Conservation (phyloP, 2,113 vertebrate species). For the Podilymbus podiceps region DNA sequence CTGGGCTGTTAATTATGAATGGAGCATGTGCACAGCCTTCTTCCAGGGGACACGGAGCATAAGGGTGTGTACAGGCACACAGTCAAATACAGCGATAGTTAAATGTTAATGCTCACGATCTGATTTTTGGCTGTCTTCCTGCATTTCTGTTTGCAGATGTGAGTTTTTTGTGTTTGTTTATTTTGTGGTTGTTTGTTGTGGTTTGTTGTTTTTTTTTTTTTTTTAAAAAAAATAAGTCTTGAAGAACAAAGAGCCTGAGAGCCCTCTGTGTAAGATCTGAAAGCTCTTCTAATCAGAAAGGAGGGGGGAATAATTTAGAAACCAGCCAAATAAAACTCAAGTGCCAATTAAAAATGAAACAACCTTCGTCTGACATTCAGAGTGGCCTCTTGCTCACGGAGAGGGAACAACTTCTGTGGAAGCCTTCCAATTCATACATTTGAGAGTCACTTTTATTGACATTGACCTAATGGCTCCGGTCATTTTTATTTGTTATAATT, state of each 20-base stretch:
- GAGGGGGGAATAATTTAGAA: not conserved
- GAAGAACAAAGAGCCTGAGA: not conserved
- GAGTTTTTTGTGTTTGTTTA: not conserved
- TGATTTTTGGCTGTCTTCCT: conserved; percentile 35
- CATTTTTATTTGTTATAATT: not conserved
- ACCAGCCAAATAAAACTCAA: conserved; percentile 21
- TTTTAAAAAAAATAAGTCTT: not conserved
- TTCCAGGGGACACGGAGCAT: not conserved
- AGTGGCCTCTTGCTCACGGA: not conserved
- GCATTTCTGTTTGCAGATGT: conserved; percentile 22
- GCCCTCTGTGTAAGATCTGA: not conserved
- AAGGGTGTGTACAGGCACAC: not conserved
- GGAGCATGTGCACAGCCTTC: not conserved
- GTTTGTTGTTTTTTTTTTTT: too few species aligned
- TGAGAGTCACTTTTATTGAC: not conserved
- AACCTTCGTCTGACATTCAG: not conserved
- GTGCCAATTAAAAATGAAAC: not conserved
- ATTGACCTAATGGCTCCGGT: not conserved
- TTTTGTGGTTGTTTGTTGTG: too few species aligned
- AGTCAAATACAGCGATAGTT: conserved; percentile 2
- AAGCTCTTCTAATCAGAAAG: not conserved
- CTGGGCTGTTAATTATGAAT: conserved; percentile 12
- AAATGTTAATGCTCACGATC: not conserved
- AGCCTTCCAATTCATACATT: not conserved
- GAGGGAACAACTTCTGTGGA: not conserved